A percentile compares a stretch with the other conserved stretches of the same genome.
Conservation (phyloP, 1,140 invertebrate genomes). For the Teleogryllus occipitalis region DNA sequence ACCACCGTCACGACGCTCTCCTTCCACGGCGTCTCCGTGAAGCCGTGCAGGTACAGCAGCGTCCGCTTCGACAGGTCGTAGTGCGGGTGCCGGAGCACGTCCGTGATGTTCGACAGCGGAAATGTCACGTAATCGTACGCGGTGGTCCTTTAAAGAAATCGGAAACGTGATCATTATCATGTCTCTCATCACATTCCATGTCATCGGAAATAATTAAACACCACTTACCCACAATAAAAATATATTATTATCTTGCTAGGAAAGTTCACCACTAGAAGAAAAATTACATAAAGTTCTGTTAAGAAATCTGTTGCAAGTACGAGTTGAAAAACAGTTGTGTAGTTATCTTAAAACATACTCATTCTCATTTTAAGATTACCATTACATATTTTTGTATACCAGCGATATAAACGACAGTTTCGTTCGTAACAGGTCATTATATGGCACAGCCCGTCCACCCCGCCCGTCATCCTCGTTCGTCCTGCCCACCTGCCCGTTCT, state of each 20-base stretch:
- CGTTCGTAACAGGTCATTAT: too few species aligned
- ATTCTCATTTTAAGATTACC: too few species aligned
- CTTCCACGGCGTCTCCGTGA: constrained; percentile 3
- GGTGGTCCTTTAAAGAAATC: background rate
- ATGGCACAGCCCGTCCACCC: too few species aligned
- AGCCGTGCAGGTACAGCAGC: constrained; percentile 27
- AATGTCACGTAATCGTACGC: background rate
- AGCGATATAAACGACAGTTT: too few species aligned
- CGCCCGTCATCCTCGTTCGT: too few species aligned
- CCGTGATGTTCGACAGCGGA: background rate
- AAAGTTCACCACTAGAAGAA: background rate
- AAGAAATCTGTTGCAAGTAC: too few species aligned
- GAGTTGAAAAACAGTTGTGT: too few species aligned
- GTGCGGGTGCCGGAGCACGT: background rate
- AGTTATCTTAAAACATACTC: too few species aligned
- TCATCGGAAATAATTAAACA: background rate
- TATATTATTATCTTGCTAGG: background rate
- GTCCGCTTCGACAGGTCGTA: background rate
- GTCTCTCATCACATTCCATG: too few species aligned
- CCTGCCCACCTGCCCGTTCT: too few species aligned
- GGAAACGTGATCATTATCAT: background rate
- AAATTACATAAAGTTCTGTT: background rate
- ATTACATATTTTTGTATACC: too few species aligned
- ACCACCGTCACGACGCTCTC: constrained; percentile 17
- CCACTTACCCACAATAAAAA: background rate